Base-by-base conservation (phyloP, 2,797 vertebrate genomes). In the Leucoraja ocellata region DNA sequence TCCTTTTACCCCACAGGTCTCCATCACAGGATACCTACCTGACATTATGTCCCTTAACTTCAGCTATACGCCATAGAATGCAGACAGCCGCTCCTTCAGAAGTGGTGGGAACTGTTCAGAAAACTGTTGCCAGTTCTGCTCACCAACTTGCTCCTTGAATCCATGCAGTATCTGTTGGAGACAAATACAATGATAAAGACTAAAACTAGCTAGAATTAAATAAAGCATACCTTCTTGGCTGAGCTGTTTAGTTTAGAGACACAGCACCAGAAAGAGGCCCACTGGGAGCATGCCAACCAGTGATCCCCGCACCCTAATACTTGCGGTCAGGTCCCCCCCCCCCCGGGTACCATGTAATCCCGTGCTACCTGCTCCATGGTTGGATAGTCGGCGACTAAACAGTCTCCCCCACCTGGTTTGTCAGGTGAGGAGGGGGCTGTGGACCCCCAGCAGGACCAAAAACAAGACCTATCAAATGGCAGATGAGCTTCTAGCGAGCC, bases 101-200 rank as follows among this genome's bases (percentile, higher is more conserved):
- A 98, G 96, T 0, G 98, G 98, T 0, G 98, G 98, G 95, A 99
- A 98, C 96, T 99, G 98, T 96, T 99, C 98, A 0, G 98, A 98
- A 94, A 99, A 98, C 96, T 99, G 98, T 94, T 98, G 98, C 98
- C 98, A 99, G 96, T 98, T 99, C 93, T 99, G 98, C 95, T 98
- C 98, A 0, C 98, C 98, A 0, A 98, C 98, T 95, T 99, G 98
- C 94, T 98, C 98, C 96, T 98, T 99, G 95, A 99, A 98, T 78
- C 98, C 98, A 0, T 99, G 98, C 91, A 99, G 96, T 95, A 98
- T 98, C 98, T 98, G 94, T 5, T 68, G 13, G 14, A 61, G 28
- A 83, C 77, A 79, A 25, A 86, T 16, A 65, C 28, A 25, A 32
- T 14, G 4, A 0, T 1, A n/a, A 16, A 4, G 23, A 16, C 32